phyloP scores from a whole-genome alignment of 2,797 vertebrate species.

The Anguilla marmorata region DNA sequence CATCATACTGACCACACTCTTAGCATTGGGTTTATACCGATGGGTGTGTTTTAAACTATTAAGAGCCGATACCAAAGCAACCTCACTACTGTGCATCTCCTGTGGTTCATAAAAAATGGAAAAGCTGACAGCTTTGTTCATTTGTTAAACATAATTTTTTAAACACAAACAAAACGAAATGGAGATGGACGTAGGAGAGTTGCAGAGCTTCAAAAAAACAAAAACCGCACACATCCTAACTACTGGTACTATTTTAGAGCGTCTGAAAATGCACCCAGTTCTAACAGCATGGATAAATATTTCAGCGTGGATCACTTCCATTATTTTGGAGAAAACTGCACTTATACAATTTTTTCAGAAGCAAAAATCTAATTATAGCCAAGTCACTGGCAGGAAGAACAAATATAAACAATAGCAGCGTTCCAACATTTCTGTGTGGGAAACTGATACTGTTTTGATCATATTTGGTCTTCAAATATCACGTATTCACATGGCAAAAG shows the following conservation, averaged over 20 bases:
- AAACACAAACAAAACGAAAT: too few relatives aligned
- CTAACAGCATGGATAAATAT: background rate
- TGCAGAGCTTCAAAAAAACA: too few relatives aligned
- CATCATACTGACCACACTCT: too few relatives aligned
- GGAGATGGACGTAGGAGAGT: too few relatives aligned
- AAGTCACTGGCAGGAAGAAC: conserved; percentile 9
- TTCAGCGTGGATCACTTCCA: background rate
- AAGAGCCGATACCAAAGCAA: background rate
- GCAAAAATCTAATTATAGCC: background rate
- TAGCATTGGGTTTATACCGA: too few relatives aligned
- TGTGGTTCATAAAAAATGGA: background rate
- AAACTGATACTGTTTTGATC: background rate
- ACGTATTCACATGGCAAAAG: background rate
- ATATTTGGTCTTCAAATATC: background rate
- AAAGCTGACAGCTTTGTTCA: background rate
- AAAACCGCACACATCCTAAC: background rate
- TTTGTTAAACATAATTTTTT: background rate
- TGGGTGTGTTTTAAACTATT: too few relatives aligned
- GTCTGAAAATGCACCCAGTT: background rate
- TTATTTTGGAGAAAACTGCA: background rate
- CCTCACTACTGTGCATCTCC: too few relatives aligned
- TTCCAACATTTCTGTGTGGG: background rate
- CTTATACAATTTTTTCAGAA: background rate
- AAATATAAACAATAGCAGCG: background rate
- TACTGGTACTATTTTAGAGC: background rate